Evolutionary conservation across 2,888 invertebrate species (phyloP), one percentile per base, ranked within the genome.

Genomic region (Plusia festucae): DNA sequence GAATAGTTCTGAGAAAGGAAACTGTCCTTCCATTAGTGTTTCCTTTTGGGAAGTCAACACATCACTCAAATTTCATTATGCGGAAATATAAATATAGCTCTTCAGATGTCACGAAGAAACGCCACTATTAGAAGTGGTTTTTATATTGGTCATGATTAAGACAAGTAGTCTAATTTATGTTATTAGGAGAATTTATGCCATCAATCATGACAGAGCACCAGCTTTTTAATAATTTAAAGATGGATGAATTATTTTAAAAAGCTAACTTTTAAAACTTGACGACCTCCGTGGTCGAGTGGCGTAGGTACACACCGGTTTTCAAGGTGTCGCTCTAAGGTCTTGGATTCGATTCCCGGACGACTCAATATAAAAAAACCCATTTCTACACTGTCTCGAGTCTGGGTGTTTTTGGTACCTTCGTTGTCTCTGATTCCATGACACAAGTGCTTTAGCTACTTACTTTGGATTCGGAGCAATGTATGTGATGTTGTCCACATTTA

Each of bases 21-120:
- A 86, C 85, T 84, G 83, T 85, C 82, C 85, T 83, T 82, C 87
- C 87, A 86, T 87, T 87, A 87, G 86, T 81, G 82, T 82, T 87
- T 87, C 87, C 87, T 87, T 83, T 85, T 74, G 79, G 79, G 81
- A 82, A 82, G 82, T 83, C 82, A 81, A 86, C 83, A 81, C 82
- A 85, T 87, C 87, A 85, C 82, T 87, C 84, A 82, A 82, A 85
- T 79, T 81, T 82, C 82, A 81, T 81, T 84, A 84, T 81, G 79
- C 81, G 86, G 87, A 87, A 84, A 83, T 82, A 80, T 84, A 83
- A 82, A 85, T 84, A 83, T 86, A 85, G 86, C 79, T 72, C 53
- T 68, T 78, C 65, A 77, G 73, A 78, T 80, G 74, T 67, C 66
- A 63, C 27, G 70, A 70, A 66, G 61, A 63, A 63, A 46, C 53